phyloP scores from a whole-genome alignment of 2,888 invertebrate genomes.

The Automeris io region DNA sequence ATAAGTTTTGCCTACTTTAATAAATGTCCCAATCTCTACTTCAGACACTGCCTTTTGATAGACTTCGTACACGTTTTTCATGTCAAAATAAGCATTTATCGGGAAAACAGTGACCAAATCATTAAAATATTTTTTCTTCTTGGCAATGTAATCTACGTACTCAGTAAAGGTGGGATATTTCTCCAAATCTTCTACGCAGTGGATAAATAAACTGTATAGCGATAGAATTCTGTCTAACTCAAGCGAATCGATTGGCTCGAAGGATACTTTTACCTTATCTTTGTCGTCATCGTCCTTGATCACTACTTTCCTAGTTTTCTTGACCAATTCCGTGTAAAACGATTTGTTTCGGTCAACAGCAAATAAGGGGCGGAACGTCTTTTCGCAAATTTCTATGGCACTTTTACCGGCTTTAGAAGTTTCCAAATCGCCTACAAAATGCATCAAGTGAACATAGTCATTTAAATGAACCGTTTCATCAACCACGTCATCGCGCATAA shows the following conservation, averaged over 20 bases:
- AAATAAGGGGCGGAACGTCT: constrained; percentile 29
- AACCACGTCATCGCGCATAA: constrained; percentile 19
- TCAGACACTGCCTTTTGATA: constrained; percentile 12
- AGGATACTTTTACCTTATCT: constrained; percentile 16
- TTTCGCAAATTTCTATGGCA: constrained; percentile 18
- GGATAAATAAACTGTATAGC: constrained; percentile 14
- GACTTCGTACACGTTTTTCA: constrained; percentile 5
- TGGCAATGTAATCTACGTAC: constrained; percentile 11
- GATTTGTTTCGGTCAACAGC: constrained; percentile 22
- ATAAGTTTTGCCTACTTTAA: constrained; percentile 13
- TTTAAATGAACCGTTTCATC: constrained; percentile 24
- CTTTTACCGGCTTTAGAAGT: constrained; percentile 2
- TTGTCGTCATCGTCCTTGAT: constrained; percentile 18
- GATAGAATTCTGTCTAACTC: constrained; percentile 21
- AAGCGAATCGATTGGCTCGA: constrained; percentile 18
- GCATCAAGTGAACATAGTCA: constrained; percentile 25
- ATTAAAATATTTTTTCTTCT: constrained; percentile 5
- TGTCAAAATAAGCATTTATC: neutral
- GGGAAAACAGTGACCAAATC: constrained; percentile 11
- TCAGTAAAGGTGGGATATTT: constrained; percentile 14
- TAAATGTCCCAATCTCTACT: constrained; percentile 16
- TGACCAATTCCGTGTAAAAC: constrained; percentile 24
- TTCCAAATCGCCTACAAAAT: constrained; percentile 12
- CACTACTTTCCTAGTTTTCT: constrained; percentile 18
- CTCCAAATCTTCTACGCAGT: constrained; percentile 6